phyloP scores from a whole-genome alignment of 2,797 vertebrate species.

The Propithecus perrieri region DNA sequence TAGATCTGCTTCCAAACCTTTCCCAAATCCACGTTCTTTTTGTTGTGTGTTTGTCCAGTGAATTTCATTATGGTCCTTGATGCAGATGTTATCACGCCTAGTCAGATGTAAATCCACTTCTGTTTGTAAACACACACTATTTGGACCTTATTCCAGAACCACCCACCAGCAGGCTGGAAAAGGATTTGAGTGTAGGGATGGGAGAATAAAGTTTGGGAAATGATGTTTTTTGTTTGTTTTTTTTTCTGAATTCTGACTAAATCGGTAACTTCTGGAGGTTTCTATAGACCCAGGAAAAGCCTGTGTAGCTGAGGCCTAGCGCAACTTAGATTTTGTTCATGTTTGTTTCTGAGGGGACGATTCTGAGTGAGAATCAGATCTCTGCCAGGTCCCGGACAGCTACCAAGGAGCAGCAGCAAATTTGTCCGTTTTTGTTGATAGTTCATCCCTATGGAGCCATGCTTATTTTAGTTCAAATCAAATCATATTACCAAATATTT shows the following conservation, averaged over 20 bases:
- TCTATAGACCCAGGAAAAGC: not conserved
- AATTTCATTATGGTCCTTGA: not conserved
- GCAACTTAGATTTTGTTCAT: not conserved
- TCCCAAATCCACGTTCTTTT: not conserved
- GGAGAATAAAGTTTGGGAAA: not conserved
- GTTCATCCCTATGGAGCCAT: not conserved
- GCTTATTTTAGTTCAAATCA: constrained; percentile 33
- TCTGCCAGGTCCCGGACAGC: not conserved
- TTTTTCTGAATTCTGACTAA: not conserved
- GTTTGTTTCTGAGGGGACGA: not conserved
- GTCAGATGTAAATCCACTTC: not conserved
- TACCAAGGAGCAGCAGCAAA: not conserved
- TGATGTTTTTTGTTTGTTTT: not conserved
- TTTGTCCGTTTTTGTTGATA: not conserved
- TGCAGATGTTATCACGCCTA: not conserved
- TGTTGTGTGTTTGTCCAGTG: not conserved
- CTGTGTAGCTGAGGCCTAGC: not conserved
- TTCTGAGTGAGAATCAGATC: not conserved
- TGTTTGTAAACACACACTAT: not conserved
- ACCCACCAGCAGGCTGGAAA: not conserved
- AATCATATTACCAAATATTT: constrained; percentile 29
- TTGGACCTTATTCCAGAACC: not conserved
- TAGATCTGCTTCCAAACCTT: not conserved
- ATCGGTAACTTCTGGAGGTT: not conserved
- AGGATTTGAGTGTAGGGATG: not conserved